Evolutionary conservation across 2,888 invertebrate genomes (phyloP).

Genomic region (Tachina lurida): DNA sequence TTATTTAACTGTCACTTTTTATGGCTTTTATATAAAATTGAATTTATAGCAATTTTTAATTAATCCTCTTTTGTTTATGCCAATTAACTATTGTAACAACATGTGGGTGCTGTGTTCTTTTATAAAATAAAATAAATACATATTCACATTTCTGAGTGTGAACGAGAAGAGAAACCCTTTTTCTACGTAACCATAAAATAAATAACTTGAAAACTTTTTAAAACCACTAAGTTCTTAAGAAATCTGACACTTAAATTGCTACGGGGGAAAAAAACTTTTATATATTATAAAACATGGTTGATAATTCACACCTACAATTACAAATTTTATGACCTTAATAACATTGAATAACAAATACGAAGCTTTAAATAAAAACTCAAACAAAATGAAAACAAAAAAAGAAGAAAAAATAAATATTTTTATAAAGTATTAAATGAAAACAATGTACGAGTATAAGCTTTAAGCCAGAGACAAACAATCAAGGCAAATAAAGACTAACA

Average conservation of each 20-base stretch:
- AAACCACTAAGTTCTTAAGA: conserved; percentile 52
- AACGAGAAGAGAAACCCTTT: conserved; percentile 23
- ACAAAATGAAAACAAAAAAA: conserved; percentile 28
- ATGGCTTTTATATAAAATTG: conserved; percentile 17
- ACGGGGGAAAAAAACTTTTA: neutral
- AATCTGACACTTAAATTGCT: conserved; percentile 65
- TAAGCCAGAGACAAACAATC: conserved; percentile 37
- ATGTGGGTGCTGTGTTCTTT: conserved; percentile 58
- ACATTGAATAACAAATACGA: conserved; percentile 69
- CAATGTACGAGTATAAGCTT: conserved; percentile 7
- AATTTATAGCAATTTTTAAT: conserved; percentile 59
- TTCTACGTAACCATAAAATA: conserved; percentile 31
- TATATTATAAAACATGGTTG: conserved; percentile 39
- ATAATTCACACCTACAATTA: conserved; percentile 72
- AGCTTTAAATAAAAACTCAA: conserved; percentile 47
- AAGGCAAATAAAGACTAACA: conserved; percentile 22
- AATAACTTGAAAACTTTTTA: conserved; percentile 43
- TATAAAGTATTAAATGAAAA: conserved; percentile 46
- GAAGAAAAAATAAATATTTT: conserved; percentile 27
- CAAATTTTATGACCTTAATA: conserved; percentile 71
- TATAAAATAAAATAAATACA: neutral
- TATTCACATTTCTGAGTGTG: neutral
- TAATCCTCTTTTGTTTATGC: conserved; percentile 67
- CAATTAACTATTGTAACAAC: conserved; percentile 67
- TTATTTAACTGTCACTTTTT: conserved; percentile 44